Evolutionary conservation across 2,113 vertebrate species (phyloP).

Genomic region (Hyperopisus bebe): DNA sequence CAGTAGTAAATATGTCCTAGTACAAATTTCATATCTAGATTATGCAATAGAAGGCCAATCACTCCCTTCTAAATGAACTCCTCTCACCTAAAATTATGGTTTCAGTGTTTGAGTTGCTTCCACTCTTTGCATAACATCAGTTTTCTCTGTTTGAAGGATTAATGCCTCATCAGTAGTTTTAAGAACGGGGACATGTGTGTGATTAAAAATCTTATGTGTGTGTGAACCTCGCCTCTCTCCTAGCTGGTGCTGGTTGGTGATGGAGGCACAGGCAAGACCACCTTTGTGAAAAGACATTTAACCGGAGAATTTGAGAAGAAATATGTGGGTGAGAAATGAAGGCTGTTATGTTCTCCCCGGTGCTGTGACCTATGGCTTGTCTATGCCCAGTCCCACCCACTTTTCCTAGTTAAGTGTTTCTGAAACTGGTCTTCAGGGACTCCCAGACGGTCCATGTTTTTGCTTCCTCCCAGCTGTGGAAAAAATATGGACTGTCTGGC

Average conservation of each 20-base stretch:
- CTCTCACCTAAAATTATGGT: not conserved
- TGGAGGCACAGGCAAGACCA: slow-evolving; percentile 94
- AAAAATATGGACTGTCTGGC: not conserved
- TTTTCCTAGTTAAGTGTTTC: not conserved
- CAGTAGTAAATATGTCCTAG: not conserved
- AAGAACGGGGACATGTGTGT: not conserved
- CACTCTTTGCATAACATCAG: not conserved
- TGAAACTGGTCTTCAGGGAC: not conserved
- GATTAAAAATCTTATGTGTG: no score
- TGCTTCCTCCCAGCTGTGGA: not conserved
- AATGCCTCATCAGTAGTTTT: not conserved
- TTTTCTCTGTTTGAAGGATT: not conserved
- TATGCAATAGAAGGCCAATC: not conserved
- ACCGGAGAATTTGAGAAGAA: slow-evolving; percentile 99
- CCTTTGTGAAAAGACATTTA: slow-evolving; percentile 92
- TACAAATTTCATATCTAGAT: not conserved
- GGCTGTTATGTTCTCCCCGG: not conserved
- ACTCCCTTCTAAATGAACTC: not conserved
- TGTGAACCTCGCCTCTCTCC: not conserved
- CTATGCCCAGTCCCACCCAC: not conserved
- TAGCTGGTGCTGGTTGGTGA: slow-evolving; percentile 94
- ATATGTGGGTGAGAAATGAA: slow-evolving; percentile 81
- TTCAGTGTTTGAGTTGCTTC: not conserved
- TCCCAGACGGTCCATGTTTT: not conserved
- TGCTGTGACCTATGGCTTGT: not conserved